Percentiles rank a stretch among this genome's conserved stretches.
These are phyloP conservation scores for Pachyuromys duprasi DNA, from an alignment of 2,797 vertebrate species.

Conservation along the genomic window DNA sequence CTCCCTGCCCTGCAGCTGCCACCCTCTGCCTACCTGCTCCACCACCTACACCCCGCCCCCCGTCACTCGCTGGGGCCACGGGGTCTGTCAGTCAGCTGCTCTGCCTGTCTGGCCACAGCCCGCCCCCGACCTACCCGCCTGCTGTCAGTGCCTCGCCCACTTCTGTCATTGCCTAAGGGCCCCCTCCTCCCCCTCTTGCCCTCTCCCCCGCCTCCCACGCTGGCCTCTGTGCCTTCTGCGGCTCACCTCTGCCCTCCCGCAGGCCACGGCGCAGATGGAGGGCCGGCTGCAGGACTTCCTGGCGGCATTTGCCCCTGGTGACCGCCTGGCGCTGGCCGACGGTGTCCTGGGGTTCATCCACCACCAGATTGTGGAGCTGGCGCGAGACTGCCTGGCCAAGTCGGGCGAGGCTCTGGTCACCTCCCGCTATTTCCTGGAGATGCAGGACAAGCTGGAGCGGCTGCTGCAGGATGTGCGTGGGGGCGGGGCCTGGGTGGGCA, in stretches of 20 bases:
- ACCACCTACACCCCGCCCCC: no score
- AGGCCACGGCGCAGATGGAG: conserved; percentile 99
- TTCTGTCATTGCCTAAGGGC: background rate
- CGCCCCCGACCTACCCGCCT: background rate
- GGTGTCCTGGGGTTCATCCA: conserved; percentile 99
- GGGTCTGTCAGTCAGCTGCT: background rate
- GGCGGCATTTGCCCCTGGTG: conserved; percentile 91
- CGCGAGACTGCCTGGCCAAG: conserved; percentile 97
- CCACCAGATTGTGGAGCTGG: conserved; percentile 97
- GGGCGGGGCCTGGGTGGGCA: background rate
- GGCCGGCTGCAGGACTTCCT: conserved; percentile 95
- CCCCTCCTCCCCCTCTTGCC: no score
- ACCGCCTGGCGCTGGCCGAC: conserved; percentile 94
- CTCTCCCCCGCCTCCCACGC: rapidly evolving
- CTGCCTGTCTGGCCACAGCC: background rate
- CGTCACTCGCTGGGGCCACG: background rate
- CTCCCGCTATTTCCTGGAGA: conserved; percentile 97
- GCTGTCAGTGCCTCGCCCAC: background rate
- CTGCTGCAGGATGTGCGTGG: conserved; percentile 94
- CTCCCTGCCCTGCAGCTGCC: background rate
- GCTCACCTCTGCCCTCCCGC: background rate
- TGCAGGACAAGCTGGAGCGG: conserved; percentile 98
- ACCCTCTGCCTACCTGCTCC: background rate
- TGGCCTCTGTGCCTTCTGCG: rapidly evolving
- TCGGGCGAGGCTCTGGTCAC: conserved; percentile 95